These are phyloP conservation scores for Seriola rivoliana DNA, from an alignment of 2,113 vertebrate species.

Conservation along the genomic window DNA sequence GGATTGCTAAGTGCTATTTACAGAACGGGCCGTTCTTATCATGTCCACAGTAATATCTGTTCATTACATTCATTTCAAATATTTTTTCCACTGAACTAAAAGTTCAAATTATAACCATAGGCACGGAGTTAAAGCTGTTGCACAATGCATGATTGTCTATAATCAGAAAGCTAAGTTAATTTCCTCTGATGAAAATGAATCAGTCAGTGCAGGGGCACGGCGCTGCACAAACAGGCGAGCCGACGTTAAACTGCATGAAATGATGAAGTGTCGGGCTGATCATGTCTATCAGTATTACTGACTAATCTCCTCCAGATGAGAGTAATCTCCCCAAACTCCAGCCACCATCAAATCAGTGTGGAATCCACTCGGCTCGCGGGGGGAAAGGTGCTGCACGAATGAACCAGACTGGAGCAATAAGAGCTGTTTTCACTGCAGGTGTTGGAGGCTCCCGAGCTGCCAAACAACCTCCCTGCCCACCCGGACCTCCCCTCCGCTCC, in stretches of 20 bases:
- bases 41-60: conserved; percentile 58
- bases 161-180: conserved; percentile 57
- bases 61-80: conserved; percentile 62
- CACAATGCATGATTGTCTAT: conserved; percentile 50
- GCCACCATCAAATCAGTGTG: conserved; percentile 77
- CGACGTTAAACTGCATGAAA: conserved; percentile 46
- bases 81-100: conserved; percentile 17
- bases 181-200: conserved; percentile 62
- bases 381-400: conserved; percentile 71
- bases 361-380: conserved; percentile 74
- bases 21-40: conserved; percentile 56
- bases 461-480: conserved; percentile 45
- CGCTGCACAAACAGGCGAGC: conserved; percentile 42
- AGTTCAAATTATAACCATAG: conserved; percentile 42
- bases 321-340: conserved; percentile 74
- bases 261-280: conserved; percentile 68
- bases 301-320: conserved; percentile 88
- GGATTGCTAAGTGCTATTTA: conserved; percentile 51
- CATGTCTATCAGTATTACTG: conserved; percentile 63
- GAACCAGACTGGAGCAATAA: conserved; percentile 60
- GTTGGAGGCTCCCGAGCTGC: conserved; percentile 55
- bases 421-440: conserved; percentile 66
- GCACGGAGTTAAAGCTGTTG: conserved; percentile 21
- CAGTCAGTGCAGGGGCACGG: conserved; percentile 44
- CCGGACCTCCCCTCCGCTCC: background rate